Percentiles rank a stretch among this genome's conserved stretches.
Evolutionary conservation across 2,113 vertebrate species (phyloP).

Genomic region (Saccopteryx bilineata): DNA sequence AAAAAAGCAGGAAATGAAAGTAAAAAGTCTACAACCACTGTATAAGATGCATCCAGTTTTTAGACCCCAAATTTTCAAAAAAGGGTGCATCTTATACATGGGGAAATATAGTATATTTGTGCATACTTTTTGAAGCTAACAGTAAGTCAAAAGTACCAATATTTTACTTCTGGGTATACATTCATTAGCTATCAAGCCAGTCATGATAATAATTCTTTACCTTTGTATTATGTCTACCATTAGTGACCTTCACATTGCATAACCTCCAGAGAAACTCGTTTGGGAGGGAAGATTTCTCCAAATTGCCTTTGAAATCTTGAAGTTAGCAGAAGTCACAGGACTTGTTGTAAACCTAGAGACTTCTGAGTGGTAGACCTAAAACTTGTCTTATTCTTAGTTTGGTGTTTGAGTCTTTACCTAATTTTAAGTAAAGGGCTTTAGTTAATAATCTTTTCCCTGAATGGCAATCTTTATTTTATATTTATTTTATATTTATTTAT

Average conservation of each 20-base stretch:
- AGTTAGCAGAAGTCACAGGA: not conserved
- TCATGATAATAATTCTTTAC: not conserved
- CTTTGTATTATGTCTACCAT: not conserved
- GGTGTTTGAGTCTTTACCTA: not conserved
- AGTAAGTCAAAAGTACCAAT: not conserved
- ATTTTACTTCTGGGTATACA: not conserved
- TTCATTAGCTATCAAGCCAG: not conserved
- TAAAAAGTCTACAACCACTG: no score
- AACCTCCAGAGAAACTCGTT: not conserved
- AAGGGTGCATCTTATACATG: no score
- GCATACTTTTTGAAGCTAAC: conserved; percentile 5
- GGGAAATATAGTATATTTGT: not conserved
- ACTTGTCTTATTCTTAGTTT: not conserved
- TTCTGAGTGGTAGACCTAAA: not conserved
- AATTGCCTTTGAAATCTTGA: not conserved
- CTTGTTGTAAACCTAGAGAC: not conserved
- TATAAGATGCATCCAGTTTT: no score
- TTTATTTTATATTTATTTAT: no score
- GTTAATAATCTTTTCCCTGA: conserved; percentile 2
- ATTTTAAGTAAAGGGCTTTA: conserved; percentile 7
- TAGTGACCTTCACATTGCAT: not conserved
- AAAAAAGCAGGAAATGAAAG: no score
- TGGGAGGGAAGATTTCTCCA: not conserved
- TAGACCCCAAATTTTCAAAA: no score
- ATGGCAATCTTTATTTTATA: not conserved